Evolutionary conservation across 2,797 vertebrate species (phyloP).

Genomic region (Malurus leucopterus): DNA sequence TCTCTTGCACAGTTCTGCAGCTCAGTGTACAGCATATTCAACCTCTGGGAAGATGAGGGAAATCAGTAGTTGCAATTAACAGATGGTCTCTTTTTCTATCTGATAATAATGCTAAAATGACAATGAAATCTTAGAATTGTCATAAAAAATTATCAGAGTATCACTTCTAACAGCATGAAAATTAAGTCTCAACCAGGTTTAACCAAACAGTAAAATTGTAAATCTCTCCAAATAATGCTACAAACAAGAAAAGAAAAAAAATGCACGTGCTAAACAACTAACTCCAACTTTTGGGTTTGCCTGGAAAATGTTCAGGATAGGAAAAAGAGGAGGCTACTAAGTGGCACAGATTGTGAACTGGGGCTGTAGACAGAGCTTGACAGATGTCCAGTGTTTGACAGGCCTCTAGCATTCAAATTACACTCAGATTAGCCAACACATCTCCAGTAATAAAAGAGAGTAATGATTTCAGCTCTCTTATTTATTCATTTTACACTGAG

Average conservation of each 20-base stretch:
- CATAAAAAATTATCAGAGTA: not conserved
- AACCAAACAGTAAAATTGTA: not conserved
- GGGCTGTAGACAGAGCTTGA: constrained; percentile 39
- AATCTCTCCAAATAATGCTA: not conserved
- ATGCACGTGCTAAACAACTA: not conserved
- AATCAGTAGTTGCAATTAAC: not conserved
- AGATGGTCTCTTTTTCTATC: not conserved
- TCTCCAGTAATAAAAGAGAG: constrained; percentile 54
- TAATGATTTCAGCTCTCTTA: constrained; percentile 52
- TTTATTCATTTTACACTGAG: constrained; percentile 64
- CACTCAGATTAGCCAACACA: constrained; percentile 45
- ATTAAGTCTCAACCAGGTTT: not conserved
- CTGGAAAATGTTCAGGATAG: not conserved
- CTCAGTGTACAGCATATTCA: not conserved
- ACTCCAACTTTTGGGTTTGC: not conserved
- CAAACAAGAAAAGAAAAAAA: not conserved
- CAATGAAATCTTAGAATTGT: not conserved
- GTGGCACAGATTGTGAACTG: constrained; percentile 42
- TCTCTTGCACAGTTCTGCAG: not conserved
- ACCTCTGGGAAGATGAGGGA: not conserved
- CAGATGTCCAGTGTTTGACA: constrained; percentile 59
- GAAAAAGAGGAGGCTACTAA: not conserved
- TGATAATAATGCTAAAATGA: not conserved
- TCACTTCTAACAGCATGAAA: not conserved
- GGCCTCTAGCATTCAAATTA: constrained; percentile 42